phyloP scores from a whole-genome alignment of 2,113 vertebrate species.

The Bujurquina vittata region DNA sequence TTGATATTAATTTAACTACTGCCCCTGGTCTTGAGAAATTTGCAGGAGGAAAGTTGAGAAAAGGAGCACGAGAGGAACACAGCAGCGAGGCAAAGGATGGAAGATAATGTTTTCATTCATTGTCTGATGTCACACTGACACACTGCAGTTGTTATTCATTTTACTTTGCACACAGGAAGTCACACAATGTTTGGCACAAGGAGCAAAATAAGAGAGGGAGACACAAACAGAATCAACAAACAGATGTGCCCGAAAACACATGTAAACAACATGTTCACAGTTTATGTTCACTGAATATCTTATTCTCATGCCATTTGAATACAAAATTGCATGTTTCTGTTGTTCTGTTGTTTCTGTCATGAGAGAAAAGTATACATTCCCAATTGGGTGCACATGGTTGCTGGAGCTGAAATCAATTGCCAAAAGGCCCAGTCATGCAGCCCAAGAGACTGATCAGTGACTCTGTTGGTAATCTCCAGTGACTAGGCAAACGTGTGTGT shows the following conservation, averaged over 20 bases:
- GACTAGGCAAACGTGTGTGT: no score
- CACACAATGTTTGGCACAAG: neutral
- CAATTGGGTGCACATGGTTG: neutral
- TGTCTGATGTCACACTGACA: neutral
- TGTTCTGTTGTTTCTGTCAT: no score
- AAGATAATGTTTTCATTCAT: conserved; percentile 14
- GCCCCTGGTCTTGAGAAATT: conserved; percentile 20
- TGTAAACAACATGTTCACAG: neutral
- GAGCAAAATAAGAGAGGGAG: neutral
- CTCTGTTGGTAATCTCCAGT: neutral
- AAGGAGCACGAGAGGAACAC: neutral
- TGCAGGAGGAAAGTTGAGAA: conserved; percentile 11
- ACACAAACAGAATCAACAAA: neutral
- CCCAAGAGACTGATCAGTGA: neutral
- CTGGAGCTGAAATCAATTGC: neutral
- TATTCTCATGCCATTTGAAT: neutral
- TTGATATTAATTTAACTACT: conserved; percentile 46
- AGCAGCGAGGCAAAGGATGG: neutral
- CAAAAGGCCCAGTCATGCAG: neutral
- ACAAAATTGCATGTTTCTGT: neutral
- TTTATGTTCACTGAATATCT: neutral
- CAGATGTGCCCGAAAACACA: neutral
- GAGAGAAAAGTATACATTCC: neutral
- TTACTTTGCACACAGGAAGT: neutral
- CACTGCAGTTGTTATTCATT: conserved; percentile 20